Base-by-base conservation (phyloP, 2,113 vertebrate species). In the Syrrhaptes paradoxus region DNA sequence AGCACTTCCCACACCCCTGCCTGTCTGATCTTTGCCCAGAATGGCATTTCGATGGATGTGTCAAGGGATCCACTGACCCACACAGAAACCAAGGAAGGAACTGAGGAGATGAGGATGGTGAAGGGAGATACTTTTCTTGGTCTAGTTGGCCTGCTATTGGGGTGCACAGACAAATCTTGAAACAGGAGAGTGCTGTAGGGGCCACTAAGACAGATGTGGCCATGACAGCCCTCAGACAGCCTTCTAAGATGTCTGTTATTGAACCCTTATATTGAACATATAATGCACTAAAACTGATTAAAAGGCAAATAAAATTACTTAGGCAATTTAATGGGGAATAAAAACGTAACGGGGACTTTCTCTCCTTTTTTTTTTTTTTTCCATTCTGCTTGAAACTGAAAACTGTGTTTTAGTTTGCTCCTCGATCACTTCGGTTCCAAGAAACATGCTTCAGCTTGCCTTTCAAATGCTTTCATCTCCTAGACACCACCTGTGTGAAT, bases 391-490 rank as follows among this genome's bases (percentile, higher is more conserved):
- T 61, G 29, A 79, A 54, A 10, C 17, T 41, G 54, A 65, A 84
- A 54, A 7, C 31, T 71, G 16, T 79, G 19, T 1, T 80, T 85
- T 28, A 65, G 36, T 80, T 88, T 94, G 18, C 19, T 76, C 19
- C 55, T 85, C 5, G 1, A 9, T 34, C n/a, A 31, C 32, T 90
- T 43, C 71, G 62, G 38, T 58, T 58, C 76, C 65, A 89, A 81
- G 77, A 89, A 92, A 63, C 66, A 31, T 63, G 87, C 49, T 89
- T 84, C 54, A 72, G 70, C 80, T 24, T 92, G 81, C 61, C 26
- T 29, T 92, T 85, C 77, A 91, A 71, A 86, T 10, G 13, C 11
- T 91, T 94, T 96, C n/a, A n/a, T 76, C 45, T 91, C 38, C 31
- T 31, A 78, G 45, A 31, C n/a, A 85, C 20, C 29, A 88, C 45